Conservation (phyloP, 2,113 vertebrate genomes). For the Boulengeromyrus knoepffleri region DNA sequence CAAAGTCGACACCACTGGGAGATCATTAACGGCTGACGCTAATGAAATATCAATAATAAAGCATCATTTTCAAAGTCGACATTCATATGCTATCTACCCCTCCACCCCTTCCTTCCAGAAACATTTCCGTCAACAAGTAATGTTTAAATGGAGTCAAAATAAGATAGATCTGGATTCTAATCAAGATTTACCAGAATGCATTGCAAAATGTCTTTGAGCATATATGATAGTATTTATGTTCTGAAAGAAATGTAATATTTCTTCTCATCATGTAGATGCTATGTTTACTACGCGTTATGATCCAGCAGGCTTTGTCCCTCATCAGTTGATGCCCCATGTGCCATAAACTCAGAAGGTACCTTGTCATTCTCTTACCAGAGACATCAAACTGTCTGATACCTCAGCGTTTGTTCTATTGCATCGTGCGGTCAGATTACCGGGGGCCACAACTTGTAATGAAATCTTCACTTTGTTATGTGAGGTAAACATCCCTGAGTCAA, state of each 20-base stretch:
- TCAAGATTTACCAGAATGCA: not conserved
- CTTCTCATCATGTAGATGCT: not conserved
- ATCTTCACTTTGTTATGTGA: not conserved
- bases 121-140: not conserved
- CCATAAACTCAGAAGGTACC: not conserved
- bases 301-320: not conserved
- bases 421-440: not conserved
- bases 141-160: not conserved
- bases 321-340: not conserved
- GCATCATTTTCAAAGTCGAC: not conserved
- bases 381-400: not conserved
- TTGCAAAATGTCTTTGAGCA: not conserved
- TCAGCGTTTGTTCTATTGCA: not conserved
- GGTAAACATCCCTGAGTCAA: not conserved
- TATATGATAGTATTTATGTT: not conserved
- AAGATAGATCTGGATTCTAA: not conserved
- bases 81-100: not conserved
- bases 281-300: not conserved
- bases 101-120: not conserved
- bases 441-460: not conserved
- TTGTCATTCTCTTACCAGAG: not conserved
- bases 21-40: not conserved
- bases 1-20: not conserved
- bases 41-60: constrained; percentile 7
- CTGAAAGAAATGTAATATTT: not conserved